Conservation (phyloP, 2,113 vertebrate species). For the Ochotona curzoniae region DNA sequence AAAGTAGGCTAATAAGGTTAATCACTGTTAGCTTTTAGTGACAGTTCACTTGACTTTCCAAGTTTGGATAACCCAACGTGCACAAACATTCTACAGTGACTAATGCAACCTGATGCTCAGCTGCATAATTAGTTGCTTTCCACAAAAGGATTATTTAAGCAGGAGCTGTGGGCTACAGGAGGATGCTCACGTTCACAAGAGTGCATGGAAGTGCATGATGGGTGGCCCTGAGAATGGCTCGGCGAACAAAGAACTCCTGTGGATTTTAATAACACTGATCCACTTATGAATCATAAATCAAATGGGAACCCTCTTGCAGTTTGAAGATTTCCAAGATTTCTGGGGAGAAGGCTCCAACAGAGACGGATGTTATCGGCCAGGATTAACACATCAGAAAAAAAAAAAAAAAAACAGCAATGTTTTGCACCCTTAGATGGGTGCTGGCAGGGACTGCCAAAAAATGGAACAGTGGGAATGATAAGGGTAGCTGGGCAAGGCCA, state of each 20-base stretch:
- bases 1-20: slow-evolving; percentile 3
- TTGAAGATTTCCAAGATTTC: slow-evolving; percentile 75
- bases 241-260: slow-evolving; percentile 78
- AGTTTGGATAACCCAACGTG: slow-evolving; percentile 35
- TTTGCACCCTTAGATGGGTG: slow-evolving; percentile 36
- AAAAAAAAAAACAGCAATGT: neutral
- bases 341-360: slow-evolving; percentile 59
- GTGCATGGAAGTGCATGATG: slow-evolving; percentile 32
- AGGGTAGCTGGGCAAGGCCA: neutral
- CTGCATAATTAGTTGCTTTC: slow-evolving; percentile 64
- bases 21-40: slow-evolving; percentile 12
- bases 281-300: slow-evolving; percentile 81
- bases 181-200: slow-evolving; percentile 46
- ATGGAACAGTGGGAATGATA: neutral
- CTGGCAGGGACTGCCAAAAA: neutral
- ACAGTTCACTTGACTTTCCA: slow-evolving; percentile 52
- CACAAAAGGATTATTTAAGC: slow-evolving; percentile 64
- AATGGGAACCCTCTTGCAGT: slow-evolving; percentile 68
- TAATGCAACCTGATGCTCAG: slow-evolving; percentile 30
- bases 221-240: slow-evolving; percentile 63
- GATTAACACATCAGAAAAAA: neutral
- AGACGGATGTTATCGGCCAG: slow-evolving; percentile 13
- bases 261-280: slow-evolving; percentile 82
- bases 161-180: slow-evolving; percentile 58
- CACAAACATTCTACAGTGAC: slow-evolving; percentile 14